Evolutionary conservation across 2,888 invertebrate genomes (phyloP), one percentile per base, ranked within the genome.

Genomic region (Ormyrus pomaceus): DNA sequence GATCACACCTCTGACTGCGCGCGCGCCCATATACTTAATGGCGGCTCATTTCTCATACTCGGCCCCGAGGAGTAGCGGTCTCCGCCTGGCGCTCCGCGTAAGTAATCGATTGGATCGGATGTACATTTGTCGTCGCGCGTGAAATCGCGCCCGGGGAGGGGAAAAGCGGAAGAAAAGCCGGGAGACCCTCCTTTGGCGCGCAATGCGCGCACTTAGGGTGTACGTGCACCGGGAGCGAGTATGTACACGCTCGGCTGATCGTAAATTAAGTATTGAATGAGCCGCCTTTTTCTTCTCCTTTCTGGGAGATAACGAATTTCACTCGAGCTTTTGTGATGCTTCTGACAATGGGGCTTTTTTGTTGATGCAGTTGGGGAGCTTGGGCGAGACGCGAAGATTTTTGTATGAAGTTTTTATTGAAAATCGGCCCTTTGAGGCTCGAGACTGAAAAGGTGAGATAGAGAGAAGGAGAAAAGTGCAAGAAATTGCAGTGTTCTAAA

Each of bases 41-140:
- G 11, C 62, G 13, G 61, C 62, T 80, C 77, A 77, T 80, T 80
- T 80, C 80, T 80, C 80, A 80, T 58, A 19, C 55, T 19, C 53
- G 6, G 50, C n/a, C 46, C 46, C 19, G 19, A 19, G 19, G 19
- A 19, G 19, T 19, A 1, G 1, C 19, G 2, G 1, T 19, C 19
- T 19, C 19, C 61, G 51, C 46, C 11, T 7, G 2, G 2, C 6
- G 6, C 19, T 10, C 58, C 11, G 56, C 59, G 64, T 61, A 19
- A 19, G 61, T 66, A 70, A 77, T 77, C 77, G 73, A 73, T 69
- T 48, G 13, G 45, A 19, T 45, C 53, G 53, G n/a, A 13, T 13
- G 46, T 48, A 51, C 68, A 64, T 64, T 70, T 53, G 75, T 59
- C 70, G 53, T 62, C 68, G 68, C 55, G 19, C 51, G 9, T 34